Conservation (phyloP, 2,113 vertebrate species). For the Ondatra zibethicus region DNA sequence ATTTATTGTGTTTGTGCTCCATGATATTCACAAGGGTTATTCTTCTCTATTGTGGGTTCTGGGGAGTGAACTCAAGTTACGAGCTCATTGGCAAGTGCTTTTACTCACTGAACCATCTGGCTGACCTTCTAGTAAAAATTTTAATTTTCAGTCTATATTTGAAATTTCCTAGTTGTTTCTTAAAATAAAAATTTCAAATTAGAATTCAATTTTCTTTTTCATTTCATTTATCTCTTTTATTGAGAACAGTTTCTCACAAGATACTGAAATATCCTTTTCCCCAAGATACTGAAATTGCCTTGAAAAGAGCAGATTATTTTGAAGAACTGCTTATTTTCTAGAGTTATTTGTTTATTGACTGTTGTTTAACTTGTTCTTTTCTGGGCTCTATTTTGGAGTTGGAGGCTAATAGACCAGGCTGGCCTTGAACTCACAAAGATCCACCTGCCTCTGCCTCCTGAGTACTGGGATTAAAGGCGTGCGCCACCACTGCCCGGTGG, state of each 20-base stretch:
- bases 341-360: constrained; percentile 39
- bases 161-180: not conserved
- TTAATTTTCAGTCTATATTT: constrained; percentile 45
- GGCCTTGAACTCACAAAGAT: too few relatives aligned
- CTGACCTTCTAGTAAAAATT: not conserved
- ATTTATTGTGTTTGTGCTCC: not conserved
- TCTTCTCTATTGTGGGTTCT: not conserved
- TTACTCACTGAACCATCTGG: not conserved
- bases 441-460: too few relatives aligned
- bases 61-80: not conserved
- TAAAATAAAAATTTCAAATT: constrained; percentile 21
- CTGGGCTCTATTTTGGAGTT: not conserved
- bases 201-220: constrained; percentile 35
- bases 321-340: constrained; percentile 41
- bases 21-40: not conserved
- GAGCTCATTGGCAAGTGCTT: not conserved
- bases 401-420: too few relatives aligned
- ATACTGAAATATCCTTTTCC: not conserved
- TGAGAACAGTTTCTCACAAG: not conserved
- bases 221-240: constrained; percentile 39
- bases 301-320: constrained; percentile 45
- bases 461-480: too few relatives aligned
- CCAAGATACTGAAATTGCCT: not conserved
- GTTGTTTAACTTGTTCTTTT: constrained; percentile 52
- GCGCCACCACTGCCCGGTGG: too few relatives aligned